Evolutionary conservation across 2,797 vertebrate species (phyloP).

Genomic region (Zenarchopterus dispar): DNA sequence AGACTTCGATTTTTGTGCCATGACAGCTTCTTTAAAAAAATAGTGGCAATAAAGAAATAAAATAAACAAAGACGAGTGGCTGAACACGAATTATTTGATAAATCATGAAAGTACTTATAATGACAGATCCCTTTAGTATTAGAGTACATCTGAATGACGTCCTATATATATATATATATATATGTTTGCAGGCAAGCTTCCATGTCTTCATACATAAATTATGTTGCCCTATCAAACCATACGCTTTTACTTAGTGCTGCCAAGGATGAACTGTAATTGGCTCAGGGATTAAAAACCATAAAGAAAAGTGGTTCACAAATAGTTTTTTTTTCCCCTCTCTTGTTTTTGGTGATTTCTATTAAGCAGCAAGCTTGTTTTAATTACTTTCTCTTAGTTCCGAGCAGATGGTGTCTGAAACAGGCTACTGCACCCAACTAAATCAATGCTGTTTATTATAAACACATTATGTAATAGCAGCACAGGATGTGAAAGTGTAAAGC

Average conservation of each 20-base stretch:
- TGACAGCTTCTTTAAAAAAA: not conserved
- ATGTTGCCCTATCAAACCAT: conserved; percentile 41
- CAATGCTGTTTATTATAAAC: conserved; percentile 62
- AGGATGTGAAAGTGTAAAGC: conserved; percentile 39
- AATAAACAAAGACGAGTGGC: not conserved
- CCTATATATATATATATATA: conserved; percentile 27
- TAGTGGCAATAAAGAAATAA: not conserved
- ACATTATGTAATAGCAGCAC: conserved; percentile 44
- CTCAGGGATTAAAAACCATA: conserved; percentile 60
- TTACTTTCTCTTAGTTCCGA: conserved; percentile 72
- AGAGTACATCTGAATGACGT: not conserved
- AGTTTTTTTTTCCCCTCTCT: conserved; percentile 48
- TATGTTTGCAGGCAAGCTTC: conserved; percentile 21
- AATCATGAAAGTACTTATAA: not conserved
- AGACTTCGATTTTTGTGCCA: conserved; percentile 1
- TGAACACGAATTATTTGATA: not conserved
- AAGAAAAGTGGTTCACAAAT: conserved; percentile 65
- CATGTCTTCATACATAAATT: conserved; percentile 33
- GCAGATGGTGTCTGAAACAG: conserved; percentile 77
- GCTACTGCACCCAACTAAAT: conserved; percentile 59
- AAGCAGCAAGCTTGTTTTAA: conserved; percentile 78
- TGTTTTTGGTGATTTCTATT: conserved; percentile 64
- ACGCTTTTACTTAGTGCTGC: conserved; percentile 42
- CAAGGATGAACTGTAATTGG: conserved; percentile 63
- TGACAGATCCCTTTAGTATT: not conserved